Conservation (phyloP, 2,888 invertebrate species). For the Philereme vetulata region DNA sequence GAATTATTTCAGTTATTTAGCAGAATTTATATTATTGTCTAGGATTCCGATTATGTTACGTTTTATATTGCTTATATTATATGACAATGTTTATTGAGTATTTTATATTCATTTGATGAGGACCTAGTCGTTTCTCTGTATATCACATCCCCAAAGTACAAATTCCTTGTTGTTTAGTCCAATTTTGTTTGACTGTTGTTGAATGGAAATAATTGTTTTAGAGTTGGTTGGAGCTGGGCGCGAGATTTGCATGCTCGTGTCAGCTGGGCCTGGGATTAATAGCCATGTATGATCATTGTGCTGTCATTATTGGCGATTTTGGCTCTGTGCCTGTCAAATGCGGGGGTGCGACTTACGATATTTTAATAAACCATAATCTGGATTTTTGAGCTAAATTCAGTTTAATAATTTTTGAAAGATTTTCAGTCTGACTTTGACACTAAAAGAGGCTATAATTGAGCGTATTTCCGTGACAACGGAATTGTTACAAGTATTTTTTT, state of each 20-base stretch:
- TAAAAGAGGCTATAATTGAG: too few species aligned
- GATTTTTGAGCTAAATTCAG: background rate
- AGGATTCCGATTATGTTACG: constrained; percentile 83
- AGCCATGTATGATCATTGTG: constrained; percentile 40
- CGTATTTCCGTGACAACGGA: too few species aligned
- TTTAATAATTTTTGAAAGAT: too few species aligned
- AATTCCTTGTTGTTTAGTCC: constrained; percentile 85
- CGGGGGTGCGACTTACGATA: constrained; percentile 14
- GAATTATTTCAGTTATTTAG: constrained; percentile 82
- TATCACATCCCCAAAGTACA: constrained; percentile 85
- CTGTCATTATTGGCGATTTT: constrained; percentile 36
- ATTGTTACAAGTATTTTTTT: too few species aligned
- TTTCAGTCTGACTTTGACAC: too few species aligned
- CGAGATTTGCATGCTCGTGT: constrained; percentile 31
- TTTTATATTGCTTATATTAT: constrained; percentile 84
- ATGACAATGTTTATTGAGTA: constrained; percentile 83
- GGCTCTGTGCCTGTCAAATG: constrained; percentile 25
- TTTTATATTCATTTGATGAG: constrained; percentile 84
- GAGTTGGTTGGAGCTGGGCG: constrained; percentile 49
- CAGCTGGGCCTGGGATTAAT: constrained; percentile 43
- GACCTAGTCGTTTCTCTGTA: constrained; percentile 84
- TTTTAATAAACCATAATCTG: background rate
- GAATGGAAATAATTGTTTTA: constrained; percentile 79
- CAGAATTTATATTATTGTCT: constrained; percentile 82
- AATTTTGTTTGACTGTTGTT: constrained; percentile 84